Base-by-base conservation (phyloP, 2,888 invertebrate genomes). In the Drosophila anomalata region DNA sequence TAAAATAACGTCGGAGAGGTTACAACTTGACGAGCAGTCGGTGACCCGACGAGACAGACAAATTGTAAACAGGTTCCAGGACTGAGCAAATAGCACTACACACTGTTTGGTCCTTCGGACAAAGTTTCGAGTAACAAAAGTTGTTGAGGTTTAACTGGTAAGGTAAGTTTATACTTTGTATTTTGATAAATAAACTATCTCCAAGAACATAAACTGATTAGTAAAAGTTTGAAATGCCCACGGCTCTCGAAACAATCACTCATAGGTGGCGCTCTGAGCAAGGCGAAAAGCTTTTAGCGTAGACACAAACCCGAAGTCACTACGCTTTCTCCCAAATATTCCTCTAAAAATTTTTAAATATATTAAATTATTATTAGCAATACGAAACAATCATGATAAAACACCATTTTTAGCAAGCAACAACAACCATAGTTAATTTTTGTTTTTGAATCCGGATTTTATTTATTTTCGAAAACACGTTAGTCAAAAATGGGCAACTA, bases 1-100 rank as follows among this genome's bases (percentile, higher is more conserved):
- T 22, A 41, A 20, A 26, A 51, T 44, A 42, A 52, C 56, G 9
- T 56, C 44, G 29, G 36, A 46, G 29, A 50, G 17, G 41, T 14
- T 22, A 33, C 12, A 44, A 48, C n/a, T 14, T 14, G 39, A 39
- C 46, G 36, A 20, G 7, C 22, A 41, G 61, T 58, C 58, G 47
- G 57, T 48, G 61, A 61, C 55, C 39, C 51, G 46, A 41, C 62
- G 56, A 48, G 53, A 39, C 52, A 69, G 72, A 66, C 47, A 56
- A 55, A 20, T 47, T 66, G 67, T 54, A 74, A 77, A 53, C 75
- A 75, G 44, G 54, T 71, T 70, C 61, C 44, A 26, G 58, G 39
- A 36, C 53, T 46, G 56, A 14, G 47, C 17, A 46, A 58, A 42
- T 39, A 39, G 46, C 33, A 33, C 2, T 2, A 33, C 36, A 36